Conservation (phyloP, 2,888 invertebrate genomes). For the Hemaris fuciformis region DNA sequence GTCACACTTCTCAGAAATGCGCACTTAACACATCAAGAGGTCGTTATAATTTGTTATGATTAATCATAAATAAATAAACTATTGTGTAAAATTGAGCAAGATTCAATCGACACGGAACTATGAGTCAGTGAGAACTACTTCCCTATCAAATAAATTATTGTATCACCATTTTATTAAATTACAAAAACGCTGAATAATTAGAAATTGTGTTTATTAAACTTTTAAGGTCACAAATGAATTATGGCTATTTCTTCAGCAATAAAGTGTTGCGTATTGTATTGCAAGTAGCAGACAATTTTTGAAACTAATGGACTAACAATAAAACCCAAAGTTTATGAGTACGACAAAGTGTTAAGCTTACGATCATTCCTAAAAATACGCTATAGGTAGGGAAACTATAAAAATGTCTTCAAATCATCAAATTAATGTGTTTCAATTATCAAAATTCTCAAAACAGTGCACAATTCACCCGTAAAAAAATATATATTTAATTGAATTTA, state of each 20-base stretch:
- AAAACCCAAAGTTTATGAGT: too few relatives aligned
- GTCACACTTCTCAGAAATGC: neutral
- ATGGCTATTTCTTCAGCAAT: neutral
- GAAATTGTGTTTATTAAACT: neutral
- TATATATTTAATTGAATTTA: neutral
- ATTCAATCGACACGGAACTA: constrained; percentile 8
- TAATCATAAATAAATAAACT: constrained; percentile 18
- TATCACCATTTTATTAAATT: neutral
- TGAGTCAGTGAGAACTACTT: neutral
- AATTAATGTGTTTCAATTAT: too few relatives aligned
- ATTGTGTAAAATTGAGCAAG: constrained; percentile 21
- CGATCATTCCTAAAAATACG: too few relatives aligned
- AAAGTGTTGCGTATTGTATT: too few relatives aligned
- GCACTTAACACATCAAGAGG: neutral
- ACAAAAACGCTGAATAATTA: neutral
- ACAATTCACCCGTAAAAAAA: too few relatives aligned
- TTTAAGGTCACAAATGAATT: neutral
- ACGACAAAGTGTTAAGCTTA: too few relatives aligned
- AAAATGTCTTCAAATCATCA: too few relatives aligned
- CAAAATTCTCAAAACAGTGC: too few relatives aligned
- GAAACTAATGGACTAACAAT: too few relatives aligned
- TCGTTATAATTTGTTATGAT: constrained; percentile 13
- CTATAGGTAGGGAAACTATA: too few relatives aligned
- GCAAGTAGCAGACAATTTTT: too few relatives aligned
- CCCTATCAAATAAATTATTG: neutral